These are phyloP conservation scores for Asobara japonica DNA, from an alignment of 1,140 invertebrate genomes.

Conservation along the genomic window DNA sequence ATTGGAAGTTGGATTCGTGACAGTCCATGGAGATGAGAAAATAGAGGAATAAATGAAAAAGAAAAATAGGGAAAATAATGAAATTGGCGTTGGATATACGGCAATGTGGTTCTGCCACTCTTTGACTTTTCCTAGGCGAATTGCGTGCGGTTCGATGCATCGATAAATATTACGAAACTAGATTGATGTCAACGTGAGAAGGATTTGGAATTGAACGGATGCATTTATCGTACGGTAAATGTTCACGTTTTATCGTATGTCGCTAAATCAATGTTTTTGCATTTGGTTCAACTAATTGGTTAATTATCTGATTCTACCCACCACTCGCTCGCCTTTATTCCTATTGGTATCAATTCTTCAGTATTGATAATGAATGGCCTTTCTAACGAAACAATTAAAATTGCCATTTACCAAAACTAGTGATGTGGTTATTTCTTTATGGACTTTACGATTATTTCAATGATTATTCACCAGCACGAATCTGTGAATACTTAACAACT, in stretches of 20 bases:
- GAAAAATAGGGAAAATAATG: neutral
- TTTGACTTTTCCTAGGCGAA: slow-evolving; percentile 36
- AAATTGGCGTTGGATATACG: slow-evolving; percentile 12
- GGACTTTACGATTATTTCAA: too few species aligned
- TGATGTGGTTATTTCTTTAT: neutral
- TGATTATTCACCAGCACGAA: too few species aligned
- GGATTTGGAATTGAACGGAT: slow-evolving; percentile 1
- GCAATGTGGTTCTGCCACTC: slow-evolving; percentile 27
- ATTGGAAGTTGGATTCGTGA: slow-evolving; percentile 42
- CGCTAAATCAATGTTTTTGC: neutral
- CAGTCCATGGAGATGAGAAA: slow-evolving; percentile 8
- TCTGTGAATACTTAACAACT: too few species aligned
- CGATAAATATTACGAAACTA: slow-evolving; percentile 30
- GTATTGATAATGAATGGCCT: too few species aligned
- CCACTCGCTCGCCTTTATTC: too few species aligned
- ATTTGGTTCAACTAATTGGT: neutral
- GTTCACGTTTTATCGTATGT: neutral
- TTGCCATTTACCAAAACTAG: too few species aligned
- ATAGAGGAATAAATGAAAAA: neutral
- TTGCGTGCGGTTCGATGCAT: slow-evolving; percentile 10
- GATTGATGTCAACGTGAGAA: slow-evolving; percentile 21
- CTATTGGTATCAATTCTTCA: too few species aligned
- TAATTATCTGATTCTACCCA: too few species aligned
- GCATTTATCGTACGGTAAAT: neutral
- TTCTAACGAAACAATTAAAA: too few species aligned